Evolutionary conservation across 2,888 invertebrate species (phyloP).

Genomic region (Leptopilina syphax): DNA sequence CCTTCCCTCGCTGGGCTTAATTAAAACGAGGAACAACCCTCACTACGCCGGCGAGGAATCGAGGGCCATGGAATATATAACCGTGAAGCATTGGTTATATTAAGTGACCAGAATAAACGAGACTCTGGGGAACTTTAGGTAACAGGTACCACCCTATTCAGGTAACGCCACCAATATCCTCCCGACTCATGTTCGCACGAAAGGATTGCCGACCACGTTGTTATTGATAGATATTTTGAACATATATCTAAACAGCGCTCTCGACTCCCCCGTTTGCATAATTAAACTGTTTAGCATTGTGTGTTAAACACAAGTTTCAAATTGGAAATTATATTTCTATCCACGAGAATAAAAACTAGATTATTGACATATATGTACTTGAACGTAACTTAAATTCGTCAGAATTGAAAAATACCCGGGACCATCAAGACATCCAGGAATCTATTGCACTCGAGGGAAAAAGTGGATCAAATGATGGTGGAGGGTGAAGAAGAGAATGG

Average conservation of each 20-base stretch:
- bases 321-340: not conserved
- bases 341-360: not conserved
- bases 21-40: conserved; percentile 73
- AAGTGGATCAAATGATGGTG: conserved; percentile 63
- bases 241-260: conserved; percentile 44
- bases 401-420: conserved; percentile 64
- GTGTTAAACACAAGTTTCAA: not conserved
- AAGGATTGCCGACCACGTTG: conserved; percentile 55
- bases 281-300: conserved; percentile 50
- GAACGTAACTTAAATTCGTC: conserved; percentile 43
- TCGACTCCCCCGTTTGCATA: conserved; percentile 49
- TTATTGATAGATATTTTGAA: conserved; percentile 53
- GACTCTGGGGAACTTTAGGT: conserved; percentile 70
- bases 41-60: conserved; percentile 42
- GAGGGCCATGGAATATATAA: conserved; percentile 43
- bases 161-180: conserved; percentile 5
- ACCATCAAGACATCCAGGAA: conserved; percentile 69
- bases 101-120: conserved; percentile 75
- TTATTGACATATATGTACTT: not conserved
- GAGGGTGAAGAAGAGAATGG: conserved; percentile 54
- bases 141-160: conserved; percentile 43
- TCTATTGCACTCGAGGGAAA: conserved; percentile 74
- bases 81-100: conserved; percentile 68
- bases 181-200: conserved; percentile 55
- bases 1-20: conserved; percentile 65